phyloP scores from a whole-genome alignment of 2,888 invertebrate species.

The Dicranocentrus wangi region DNA sequence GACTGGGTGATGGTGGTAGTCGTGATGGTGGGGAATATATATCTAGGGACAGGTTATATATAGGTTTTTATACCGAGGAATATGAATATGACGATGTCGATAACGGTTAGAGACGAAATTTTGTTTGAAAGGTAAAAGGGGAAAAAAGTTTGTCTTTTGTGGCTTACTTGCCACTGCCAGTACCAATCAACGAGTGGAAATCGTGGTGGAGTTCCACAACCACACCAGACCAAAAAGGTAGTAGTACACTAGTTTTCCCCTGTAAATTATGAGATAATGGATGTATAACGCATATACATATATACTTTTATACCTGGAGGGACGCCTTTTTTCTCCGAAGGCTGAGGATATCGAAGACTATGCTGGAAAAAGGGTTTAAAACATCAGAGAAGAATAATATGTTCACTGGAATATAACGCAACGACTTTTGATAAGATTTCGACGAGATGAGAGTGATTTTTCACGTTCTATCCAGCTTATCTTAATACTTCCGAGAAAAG shows the following conservation, averaged over 20 bases:
- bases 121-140: not conserved
- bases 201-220: no score
- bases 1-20: no score
- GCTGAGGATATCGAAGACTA: not conserved
- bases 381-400: not conserved
- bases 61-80: no score
- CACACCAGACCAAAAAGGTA: no score
- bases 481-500: constrained; percentile 13
- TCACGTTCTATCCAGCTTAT: not conserved
- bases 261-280: not conserved
- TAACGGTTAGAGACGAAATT: no score
- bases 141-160: constrained; percentile 21
- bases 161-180: constrained; percentile 22
- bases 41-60: no score
- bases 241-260: no score
- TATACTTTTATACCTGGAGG: no score
- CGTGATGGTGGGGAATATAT: no score
- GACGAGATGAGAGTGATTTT: constrained; percentile 21
- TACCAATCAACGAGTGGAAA: constrained; percentile 33
- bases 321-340: not conserved
- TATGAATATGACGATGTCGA: not conserved
- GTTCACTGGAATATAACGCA: not conserved
- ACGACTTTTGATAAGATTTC: not conserved
- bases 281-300: not conserved
- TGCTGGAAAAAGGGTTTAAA: not conserved